Base-by-base conservation (phyloP, 2,797 vertebrate genomes). In the Chaunax sp. region DNA sequence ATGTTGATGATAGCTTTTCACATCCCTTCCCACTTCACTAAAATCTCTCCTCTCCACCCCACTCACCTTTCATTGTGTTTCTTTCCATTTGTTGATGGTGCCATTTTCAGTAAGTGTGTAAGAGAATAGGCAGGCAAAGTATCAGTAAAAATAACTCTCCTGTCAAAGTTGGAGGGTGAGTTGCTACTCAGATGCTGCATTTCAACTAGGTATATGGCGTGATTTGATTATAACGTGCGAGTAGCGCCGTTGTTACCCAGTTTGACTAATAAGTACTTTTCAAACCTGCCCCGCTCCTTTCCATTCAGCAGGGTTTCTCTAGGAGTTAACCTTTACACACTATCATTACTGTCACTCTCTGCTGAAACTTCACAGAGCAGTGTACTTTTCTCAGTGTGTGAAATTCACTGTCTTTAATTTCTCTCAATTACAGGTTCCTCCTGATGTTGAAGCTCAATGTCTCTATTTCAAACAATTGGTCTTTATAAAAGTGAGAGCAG, bases 241-340 rank as follows among this genome's bases (percentile, higher is more conserved):
- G 82, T 69, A 71, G 91, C 89, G 89, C 90, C 92, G 94, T 95
- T 94, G 92, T 90, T 95, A 95, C 93, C 95, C 86, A 85, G 92
- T 97, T 97, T 96, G 95, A 93, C 94, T 95, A 90, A 93, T 94
- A 93, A 93, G 90, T 92, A 93, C 91, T 90, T 93, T 93, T 93
- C 92, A 92, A 91, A 93, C 75, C 75, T 87, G 77, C 73, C 78
- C 78, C 72, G 78, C 86, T 89, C 74, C 80, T 90, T 89, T 68
- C 81, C 80, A 76, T 90, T 90, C 90, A 82, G 85, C 86, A 57
- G 79, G 83, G 88, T 89, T 93, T 91, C 93, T 92, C 90, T 55
- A 65, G 76, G 88, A 92, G 85, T 93, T 92, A 93, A 90, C 89
- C 91, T 90, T 88, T 90, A 87, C 82, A 85, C 87, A 83, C 91